phyloP scores from a whole-genome alignment of 2,888 invertebrate species.

The Melanchra persicariae region DNA sequence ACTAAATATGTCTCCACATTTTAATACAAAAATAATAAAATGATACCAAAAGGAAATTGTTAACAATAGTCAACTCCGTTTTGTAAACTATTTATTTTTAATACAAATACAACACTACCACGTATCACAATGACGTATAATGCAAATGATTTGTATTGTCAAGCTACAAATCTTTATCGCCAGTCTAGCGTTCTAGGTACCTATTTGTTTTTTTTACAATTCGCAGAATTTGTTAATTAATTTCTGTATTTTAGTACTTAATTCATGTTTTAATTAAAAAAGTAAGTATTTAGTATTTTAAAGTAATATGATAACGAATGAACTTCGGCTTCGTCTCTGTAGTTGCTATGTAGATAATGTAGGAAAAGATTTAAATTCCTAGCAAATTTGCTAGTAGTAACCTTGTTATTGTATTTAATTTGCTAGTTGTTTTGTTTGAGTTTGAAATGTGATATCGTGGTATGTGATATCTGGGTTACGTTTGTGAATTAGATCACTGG shows the following conservation, averaged over 20 bases:
- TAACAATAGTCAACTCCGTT: neutral
- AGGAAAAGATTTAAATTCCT: conserved; percentile 9
- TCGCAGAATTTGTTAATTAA: neutral
- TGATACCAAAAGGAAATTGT: neutral
- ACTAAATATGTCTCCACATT: neutral
- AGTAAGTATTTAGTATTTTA: neutral
- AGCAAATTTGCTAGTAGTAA: neutral
- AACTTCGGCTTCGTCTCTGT: neutral
- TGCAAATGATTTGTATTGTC: conserved; percentile 2
- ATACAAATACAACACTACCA: neutral
- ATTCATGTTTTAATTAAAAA: conserved; percentile 3
- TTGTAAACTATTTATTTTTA: neutral
- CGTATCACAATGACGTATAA: conserved; percentile 9
- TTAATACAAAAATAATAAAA: neutral
- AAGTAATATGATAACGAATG: neutral
- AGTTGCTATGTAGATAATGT: conserved; percentile 13
- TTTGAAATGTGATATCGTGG: conserved; percentile 15
- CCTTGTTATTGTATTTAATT: conserved; percentile 6
- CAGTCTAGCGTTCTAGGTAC: neutral
- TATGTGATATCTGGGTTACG: neutral
- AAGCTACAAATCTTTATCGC: neutral
- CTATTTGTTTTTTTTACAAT: neutral
- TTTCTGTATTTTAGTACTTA: neutral
- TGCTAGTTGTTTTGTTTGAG: neutral
- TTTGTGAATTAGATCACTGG: conserved; percentile 15